These are phyloP conservation scores for Hypolimnas misippus DNA, from an alignment of 2,888 invertebrate species.

Conservation along the genomic window DNA sequence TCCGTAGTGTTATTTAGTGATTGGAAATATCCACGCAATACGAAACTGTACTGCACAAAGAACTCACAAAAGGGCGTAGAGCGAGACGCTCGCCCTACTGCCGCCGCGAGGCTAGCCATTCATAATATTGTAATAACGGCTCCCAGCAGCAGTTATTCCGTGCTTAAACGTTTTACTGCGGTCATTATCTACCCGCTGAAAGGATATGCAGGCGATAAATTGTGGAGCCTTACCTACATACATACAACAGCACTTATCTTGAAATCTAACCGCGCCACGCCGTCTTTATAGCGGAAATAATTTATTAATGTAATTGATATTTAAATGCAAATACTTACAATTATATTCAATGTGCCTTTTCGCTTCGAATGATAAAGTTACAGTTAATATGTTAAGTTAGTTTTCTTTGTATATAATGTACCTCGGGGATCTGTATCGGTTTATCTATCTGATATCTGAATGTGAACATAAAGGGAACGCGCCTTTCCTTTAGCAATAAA, in stretches of 20 bases:
- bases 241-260: conserved; percentile 55
- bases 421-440: conserved; percentile 36
- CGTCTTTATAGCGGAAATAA: conserved; percentile 59
- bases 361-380: conserved; percentile 5
- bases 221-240: conserved; percentile 67
- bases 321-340: conserved; percentile 22
- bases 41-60: conserved; percentile 42
- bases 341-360: conserved; percentile 13
- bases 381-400: not conserved
- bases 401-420: conserved; percentile 8
- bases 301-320: conserved; percentile 59
- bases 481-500: conserved; percentile 81
- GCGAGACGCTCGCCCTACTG: conserved; percentile 39
- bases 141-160: conserved; percentile 81
- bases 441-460: conserved; percentile 67
- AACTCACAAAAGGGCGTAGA: conserved; percentile 50
- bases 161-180: conserved; percentile 84
- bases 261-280: conserved; percentile 57
- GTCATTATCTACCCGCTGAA: conserved; percentile 84
- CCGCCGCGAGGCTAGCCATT: conserved; percentile 72
- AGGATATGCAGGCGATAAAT: conserved; percentile 84
- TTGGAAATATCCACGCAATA: conserved; percentile 32
- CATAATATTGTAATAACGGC: conserved; percentile 84
- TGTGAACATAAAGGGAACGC: conserved; percentile 78
- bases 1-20: conserved; percentile 22